phyloP scores from a whole-genome alignment of 2,797 vertebrate species.

The Paedocypris micromegethes region DNA sequence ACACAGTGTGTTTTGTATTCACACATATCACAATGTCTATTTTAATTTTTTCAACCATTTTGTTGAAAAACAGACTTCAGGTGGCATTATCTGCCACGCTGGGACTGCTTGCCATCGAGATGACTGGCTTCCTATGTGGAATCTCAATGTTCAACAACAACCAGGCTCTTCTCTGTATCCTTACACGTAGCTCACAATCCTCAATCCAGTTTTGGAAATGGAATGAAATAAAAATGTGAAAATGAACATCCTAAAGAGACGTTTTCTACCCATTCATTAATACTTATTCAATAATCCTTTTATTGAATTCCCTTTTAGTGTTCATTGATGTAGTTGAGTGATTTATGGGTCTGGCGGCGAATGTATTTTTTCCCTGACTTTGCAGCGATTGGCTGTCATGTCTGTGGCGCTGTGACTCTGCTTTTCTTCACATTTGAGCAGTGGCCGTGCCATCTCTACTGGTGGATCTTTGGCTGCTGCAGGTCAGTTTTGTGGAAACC shows the following conservation, averaged over 20 bases:
- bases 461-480: conserved; percentile 77
- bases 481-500: conserved; percentile 64
- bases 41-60: not conserved
- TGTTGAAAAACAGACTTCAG: conserved; percentile 68
- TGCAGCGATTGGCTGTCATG: conserved; percentile 71
- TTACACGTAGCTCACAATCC: conserved; percentile 47
- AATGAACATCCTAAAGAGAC: no score
- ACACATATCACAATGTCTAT: not conserved
- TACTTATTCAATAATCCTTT: not conserved
- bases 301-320: not conserved
- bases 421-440: conserved; percentile 80
- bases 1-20: not conserved
- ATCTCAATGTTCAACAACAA: conserved; percentile 86
- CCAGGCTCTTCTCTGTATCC: conserved; percentile 89
- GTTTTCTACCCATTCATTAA: no score
- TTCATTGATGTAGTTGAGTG: not conserved
- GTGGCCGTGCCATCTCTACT: conserved; percentile 74
- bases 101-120: conserved; percentile 78
- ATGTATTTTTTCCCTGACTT: conserved; percentile 24
- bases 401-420: conserved; percentile 71
- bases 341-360: not conserved
- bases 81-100: conserved; percentile 76
- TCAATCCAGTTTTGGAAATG: not conserved
- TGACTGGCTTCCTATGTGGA: conserved; percentile 82
- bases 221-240: not conserved